A percentile compares a stretch with the other conserved stretches of the same genome.
phyloP scores from a whole-genome alignment of 2,888 invertebrate genomes.

The Odontothrips loti region DNA sequence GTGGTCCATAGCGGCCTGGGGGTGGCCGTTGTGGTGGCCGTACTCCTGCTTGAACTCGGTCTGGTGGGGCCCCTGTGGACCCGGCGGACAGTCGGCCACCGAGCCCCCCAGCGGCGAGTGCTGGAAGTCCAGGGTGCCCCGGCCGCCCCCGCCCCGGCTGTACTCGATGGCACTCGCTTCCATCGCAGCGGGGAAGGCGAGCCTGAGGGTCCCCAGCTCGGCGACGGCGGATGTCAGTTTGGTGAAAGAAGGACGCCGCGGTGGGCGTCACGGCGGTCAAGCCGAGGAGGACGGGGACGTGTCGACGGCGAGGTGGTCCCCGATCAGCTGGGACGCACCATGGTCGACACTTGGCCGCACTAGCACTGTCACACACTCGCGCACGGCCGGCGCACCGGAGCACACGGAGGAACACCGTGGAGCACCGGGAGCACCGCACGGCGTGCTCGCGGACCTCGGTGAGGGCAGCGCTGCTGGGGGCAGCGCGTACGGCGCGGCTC shows the following conservation, averaged over 20 bases:
- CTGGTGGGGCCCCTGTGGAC: conserved; percentile 45
- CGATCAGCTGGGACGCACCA: neutral
- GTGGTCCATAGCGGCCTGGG: conserved; percentile 25
- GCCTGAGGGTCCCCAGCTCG: conserved; percentile 21
- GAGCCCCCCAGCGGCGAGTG: conserved; percentile 54
- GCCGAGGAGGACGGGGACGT: neutral
- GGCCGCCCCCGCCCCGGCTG: conserved; percentile 56
- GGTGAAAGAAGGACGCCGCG: neutral
- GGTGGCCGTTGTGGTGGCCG: conserved; percentile 21
- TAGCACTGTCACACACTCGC: neutral
- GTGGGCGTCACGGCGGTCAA: neutral
- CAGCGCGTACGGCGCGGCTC: neutral
- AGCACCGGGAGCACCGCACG: neutral
- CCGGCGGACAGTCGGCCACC: conserved; percentile 63
- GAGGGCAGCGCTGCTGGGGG: neutral
- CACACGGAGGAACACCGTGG: neutral
- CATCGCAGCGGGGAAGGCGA: conserved; percentile 46
- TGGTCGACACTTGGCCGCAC: neutral
- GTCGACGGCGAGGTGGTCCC: neutral
- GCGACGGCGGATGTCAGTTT: conserved; percentile 20
- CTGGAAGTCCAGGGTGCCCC: conserved; percentile 54
- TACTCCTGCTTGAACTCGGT: conserved; percentile 26
- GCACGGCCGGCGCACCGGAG: neutral
- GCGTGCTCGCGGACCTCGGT: neutral
- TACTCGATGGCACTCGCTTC: conserved; percentile 56